Percentiles rank a stretch among this genome's conserved stretches.
Evolutionary conservation across 1,140 invertebrate species (phyloP).

Genomic region (Aphelenchoides avenae): DNA sequence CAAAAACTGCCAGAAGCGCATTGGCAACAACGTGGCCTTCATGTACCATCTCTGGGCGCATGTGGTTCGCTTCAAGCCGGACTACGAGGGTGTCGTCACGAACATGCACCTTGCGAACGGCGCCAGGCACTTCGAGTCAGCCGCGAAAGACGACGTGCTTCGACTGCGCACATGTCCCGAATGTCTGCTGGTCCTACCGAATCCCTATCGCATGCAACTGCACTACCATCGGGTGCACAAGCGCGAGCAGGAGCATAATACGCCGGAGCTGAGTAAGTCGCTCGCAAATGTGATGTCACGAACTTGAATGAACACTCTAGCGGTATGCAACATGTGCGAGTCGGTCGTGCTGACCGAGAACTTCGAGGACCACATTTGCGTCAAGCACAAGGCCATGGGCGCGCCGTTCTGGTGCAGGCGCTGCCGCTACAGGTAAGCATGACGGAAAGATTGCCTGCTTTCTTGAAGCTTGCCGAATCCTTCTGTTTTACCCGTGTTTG

Average conservation of each 20-base stretch:
- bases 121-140: background rate
- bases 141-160: background rate
- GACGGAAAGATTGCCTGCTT: background rate
- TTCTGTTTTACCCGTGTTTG: background rate
- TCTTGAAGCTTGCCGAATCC: background rate
- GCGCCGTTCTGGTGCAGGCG: background rate
- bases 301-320: background rate
- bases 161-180: background rate
- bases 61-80: background rate
- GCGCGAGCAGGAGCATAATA: background rate
- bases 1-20: conserved; percentile 1
- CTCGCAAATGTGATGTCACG: background rate
- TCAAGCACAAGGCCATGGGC: background rate
- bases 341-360: background rate
- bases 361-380: background rate
- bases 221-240: background rate
- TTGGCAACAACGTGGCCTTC: conserved; percentile 1
- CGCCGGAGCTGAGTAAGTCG: background rate
- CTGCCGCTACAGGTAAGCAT: conserved; percentile 2
- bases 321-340: conserved; percentile 7
- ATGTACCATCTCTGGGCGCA: conserved; percentile 3
- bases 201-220: background rate
- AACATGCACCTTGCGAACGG: background rate
- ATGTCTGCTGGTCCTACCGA: background rate
- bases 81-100: background rate